phyloP scores from a whole-genome alignment of 92 coral and sea anemone species.

The Muricea muricata region DNA sequence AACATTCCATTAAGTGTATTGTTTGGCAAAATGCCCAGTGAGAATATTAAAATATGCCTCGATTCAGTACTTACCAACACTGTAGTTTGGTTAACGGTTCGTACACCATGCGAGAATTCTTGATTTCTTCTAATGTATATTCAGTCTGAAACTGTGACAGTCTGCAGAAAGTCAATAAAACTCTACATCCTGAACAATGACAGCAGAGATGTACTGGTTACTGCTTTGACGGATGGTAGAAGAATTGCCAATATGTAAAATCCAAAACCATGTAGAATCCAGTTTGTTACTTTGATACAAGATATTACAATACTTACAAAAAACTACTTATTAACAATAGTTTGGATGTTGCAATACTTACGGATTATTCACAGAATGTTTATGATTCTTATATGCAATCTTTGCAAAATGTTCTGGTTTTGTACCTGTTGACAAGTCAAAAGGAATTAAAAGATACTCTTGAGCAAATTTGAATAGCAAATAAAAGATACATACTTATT shows the following conservation, averaged over 20 bases:
- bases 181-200: too few species aligned
- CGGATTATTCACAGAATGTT: constrained; percentile 96
- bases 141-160: constrained; percentile 88
- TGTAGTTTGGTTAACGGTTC: constrained; percentile 95
- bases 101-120: constrained; percentile 84
- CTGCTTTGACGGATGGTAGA: too few species aligned
- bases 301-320: too few species aligned
- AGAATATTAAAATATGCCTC: too few species aligned
- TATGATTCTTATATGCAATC: constrained; percentile 96
- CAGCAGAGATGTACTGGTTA: too few species aligned
- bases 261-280: too few species aligned
- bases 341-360: constrained; percentile 55
- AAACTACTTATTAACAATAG: too few species aligned
- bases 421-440: constrained; percentile 69
- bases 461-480: neutral
- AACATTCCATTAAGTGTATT: too few species aligned
- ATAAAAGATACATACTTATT: too few species aligned
- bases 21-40: too few species aligned
- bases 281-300: too few species aligned
- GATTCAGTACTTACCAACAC: constrained; percentile 81
- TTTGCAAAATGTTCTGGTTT: constrained; percentile 94
- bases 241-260: too few species aligned
- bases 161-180: constrained; percentile 59
- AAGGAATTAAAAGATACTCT: neutral
- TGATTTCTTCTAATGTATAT: constrained; percentile 84